Evolutionary conservation across 64 coral and sea anemone genomes (phyloP), one percentile per base, ranked within the genome.

Genomic region (Porites lutea): DNA sequence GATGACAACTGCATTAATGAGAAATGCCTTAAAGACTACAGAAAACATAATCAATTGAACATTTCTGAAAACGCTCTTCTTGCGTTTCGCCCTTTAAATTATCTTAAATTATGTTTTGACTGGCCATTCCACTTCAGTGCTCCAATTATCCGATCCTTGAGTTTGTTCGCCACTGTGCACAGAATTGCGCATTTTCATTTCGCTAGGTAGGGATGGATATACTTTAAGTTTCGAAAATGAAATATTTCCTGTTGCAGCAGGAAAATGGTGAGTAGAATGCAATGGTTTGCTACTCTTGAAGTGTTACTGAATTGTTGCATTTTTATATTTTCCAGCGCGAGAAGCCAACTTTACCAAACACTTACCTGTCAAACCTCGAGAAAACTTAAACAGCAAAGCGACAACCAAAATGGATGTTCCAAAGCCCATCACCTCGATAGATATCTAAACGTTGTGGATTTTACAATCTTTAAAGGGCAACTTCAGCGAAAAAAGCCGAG

Each of bases 311-410:
- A 9, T 12, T 13, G 13, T 2, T 3, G 4, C 2, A 15, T 27
- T 52, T 64, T 84, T 84, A 63, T 52, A 37, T 84, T 68, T 76
- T 6, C 13, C 5, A 51, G 46, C 73, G 73, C 49, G 11, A 18
- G 43, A 63, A 84, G 8, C 58, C 13, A 63, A 67, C 52, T 67
- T 52, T 50, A 52, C 50, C 46, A 51, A 49, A 10, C 19, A 69
- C 81, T 84, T 84, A 84, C 81, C 81, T 4, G 81, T 84, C 48
- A 68, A 52, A 20, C 61, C 81, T 9, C 48, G 46, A 69, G 62
- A 84, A 13, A 84, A 65, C 81, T 84, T 68, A 47, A 68, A 69
- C 67, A 84, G 63, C 81, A 84, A 84, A 84, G 21, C 47, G 52
- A 83, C 13, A 47, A 52, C 46, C 4, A 49, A 6, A 18, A 19